Conservation (phyloP, 1,140 invertebrate genomes). For the Patella vulgata region DNA sequence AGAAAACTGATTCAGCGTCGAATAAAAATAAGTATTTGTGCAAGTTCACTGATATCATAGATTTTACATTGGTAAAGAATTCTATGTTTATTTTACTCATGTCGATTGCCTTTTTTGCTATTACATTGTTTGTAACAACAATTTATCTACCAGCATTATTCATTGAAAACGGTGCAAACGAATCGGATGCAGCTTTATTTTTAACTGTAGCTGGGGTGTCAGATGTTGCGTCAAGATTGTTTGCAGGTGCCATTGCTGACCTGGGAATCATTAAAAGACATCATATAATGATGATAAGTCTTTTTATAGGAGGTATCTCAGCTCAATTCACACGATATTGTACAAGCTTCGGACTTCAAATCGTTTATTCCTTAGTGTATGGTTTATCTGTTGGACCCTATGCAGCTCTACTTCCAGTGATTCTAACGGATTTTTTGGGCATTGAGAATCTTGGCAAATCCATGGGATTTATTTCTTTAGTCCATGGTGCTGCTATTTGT, state of each 20-base stretch:
- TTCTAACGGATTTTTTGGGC: conserved; percentile 9
- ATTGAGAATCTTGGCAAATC: conserved; percentile 10
- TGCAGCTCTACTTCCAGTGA: not conserved
- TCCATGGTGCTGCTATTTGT: not conserved
- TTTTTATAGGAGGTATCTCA: conserved; percentile 13
- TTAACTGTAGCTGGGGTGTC: conserved; percentile 23
- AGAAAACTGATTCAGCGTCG: no score
- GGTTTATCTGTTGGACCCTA: no score
- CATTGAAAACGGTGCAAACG: conserved; percentile 14
- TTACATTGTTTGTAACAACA: no score
- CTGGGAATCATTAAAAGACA: conserved; percentile 16
- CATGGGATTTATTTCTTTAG: conserved; percentile 3
- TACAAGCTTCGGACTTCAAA: no score
- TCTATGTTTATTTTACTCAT: no score
- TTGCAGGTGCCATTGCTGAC: conserved; percentile 24
- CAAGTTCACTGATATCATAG: no score
- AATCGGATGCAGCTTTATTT: conserved; percentile 25
- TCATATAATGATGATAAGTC: conserved; percentile 13
- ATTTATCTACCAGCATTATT: conserved; percentile 15
- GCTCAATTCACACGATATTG: conserved; percentile 13
- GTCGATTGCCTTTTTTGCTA: no score
- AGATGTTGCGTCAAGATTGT: conserved; percentile 26
- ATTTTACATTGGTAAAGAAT: no score
- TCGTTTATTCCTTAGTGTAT: no score
- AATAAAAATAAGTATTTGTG: no score